Base-by-base conservation (phyloP, 2,113 vertebrate species). In the Ictidomys tridecemlineatus region DNA sequence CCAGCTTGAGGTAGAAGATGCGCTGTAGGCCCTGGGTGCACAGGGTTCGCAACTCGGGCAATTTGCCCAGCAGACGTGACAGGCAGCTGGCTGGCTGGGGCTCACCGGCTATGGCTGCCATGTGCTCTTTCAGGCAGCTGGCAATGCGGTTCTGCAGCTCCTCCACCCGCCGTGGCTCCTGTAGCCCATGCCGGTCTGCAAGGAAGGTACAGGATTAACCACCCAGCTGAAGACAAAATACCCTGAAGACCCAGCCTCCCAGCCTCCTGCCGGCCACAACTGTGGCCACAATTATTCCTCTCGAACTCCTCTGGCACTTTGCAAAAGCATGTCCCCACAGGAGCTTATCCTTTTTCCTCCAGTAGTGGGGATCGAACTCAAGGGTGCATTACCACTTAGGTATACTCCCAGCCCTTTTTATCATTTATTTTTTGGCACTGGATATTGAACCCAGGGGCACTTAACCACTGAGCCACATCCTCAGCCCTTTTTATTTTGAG, bases 1-100 rank as follows among this genome's bases (percentile, higher is more conserved):
- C 99, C 91, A 99, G 98, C 98, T 99, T 99, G 95, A 99, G 99
- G 98, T 99, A 99, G 98, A 99, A 99, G 97, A 99, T 99, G 65
- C 99, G 99, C 97, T 99, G 99, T 26, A 99, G 99, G 93, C 99
- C 99, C 97, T 99, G 99, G 45, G 99, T 99, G 97, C 99, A 99
- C 82, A 99, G 99, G 89, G 99, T 99, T 97, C 99, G 99, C 80
- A 99, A 99, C 98, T 99, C 99, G 0, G 99, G 99, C 95, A 99
- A 98, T 93, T 99, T 99, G 96, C 99, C 99, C 77, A 99, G 98
- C 73, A 99, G 98, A 88, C 99, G 99, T 26, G 99, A 99, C 98
- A 99, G 98, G 97, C 99, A 99, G 97, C 99, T 99, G 86, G 99
- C 99, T 17, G 99, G 98, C 11, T 98, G 97, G 0, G 98, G 98